These are phyloP conservation scores for Lontra canadensis DNA, from an alignment of 2,113 vertebrate genomes.

Conservation along the genomic window DNA sequence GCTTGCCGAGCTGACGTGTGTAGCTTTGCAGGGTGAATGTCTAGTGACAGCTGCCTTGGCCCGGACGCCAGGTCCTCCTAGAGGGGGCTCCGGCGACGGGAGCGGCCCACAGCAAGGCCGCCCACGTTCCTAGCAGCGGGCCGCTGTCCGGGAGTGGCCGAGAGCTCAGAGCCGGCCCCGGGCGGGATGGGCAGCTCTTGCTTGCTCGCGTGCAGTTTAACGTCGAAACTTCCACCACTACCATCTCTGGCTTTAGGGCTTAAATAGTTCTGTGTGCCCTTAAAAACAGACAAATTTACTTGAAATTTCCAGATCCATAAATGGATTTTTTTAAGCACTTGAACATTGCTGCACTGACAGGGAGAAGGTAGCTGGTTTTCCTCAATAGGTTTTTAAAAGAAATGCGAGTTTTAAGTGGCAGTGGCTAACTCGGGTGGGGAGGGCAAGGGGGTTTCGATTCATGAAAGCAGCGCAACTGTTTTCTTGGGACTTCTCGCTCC, in stretches of 20 bases:
- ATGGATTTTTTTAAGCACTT: neutral
- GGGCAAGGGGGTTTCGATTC: neutral
- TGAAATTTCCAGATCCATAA: neutral
- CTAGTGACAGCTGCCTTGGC: neutral
- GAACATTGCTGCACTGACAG: neutral
- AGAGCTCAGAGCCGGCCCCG: neutral
- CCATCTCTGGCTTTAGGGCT: neutral
- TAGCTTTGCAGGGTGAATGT: neutral
- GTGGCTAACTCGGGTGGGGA: neutral
- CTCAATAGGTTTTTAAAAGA: neutral
- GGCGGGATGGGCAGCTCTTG: neutral
- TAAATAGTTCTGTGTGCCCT: neutral
- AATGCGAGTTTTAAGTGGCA: neutral
- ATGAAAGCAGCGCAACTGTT: neutral
- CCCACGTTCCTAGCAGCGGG: neutral
- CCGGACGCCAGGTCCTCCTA: neutral
- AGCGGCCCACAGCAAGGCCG: rapidly evolving
- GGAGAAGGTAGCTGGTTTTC: neutral
- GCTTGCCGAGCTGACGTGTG: neutral
- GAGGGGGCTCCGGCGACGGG: no score
- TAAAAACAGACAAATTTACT: neutral
- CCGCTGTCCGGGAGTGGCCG: neutral
- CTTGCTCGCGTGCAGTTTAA: neutral
- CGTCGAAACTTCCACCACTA: neutral
- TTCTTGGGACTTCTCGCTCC: neutral